Evolutionary conservation across 2,888 invertebrate genomes (phyloP), one percentile per base, ranked within the genome.

Genomic region (Patella ulyssiponensis): DNA sequence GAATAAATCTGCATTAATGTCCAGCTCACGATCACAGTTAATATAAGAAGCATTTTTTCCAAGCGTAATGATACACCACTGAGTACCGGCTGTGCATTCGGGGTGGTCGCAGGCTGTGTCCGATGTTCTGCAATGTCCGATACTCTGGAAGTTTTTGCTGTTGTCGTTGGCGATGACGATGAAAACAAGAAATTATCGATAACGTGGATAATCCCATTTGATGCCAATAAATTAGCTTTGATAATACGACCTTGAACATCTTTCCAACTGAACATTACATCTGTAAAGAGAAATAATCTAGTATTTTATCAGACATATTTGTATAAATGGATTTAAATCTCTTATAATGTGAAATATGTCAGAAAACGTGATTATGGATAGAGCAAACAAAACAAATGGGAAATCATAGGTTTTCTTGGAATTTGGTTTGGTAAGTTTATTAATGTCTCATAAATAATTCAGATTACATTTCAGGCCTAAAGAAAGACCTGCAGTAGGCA

Each of bases 131-230:
- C 23, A 11, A 14, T 9, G 9, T 64, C 64, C 1, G 23, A 12
- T 23, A 23, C 20, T 12, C 23, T 23, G 20, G 64, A 23, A 23
- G 20, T 64, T 9, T 23, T 20, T 64, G 77, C 72, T 15, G 84
- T 81, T 56, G 85, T 84, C n/a, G 81, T 79, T 72, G 81, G 79
- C 70, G 83, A 80, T 14, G 83, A 84, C 14, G 84, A 81, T 17
- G 80, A 82, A 69, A 86, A 81, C 71, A 88, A 80, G 58, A 86
- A 81, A 33, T 84, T 83, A 76, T 86, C 86, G 15, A 88, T 77
- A 14, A 88, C 82, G 75, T 88, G 88, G 44, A 88, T 87, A n/a
- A 88, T 84, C 17, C 88, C 88, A 79, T 88, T 88, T 27, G 83
- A 83, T 15, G 87, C 85, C 20, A 86, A 80, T 71, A 87, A 84